Evolutionary conservation across 1,140 invertebrate genomes (phyloP).

Genomic region (Drosophila kurseongensis): DNA sequence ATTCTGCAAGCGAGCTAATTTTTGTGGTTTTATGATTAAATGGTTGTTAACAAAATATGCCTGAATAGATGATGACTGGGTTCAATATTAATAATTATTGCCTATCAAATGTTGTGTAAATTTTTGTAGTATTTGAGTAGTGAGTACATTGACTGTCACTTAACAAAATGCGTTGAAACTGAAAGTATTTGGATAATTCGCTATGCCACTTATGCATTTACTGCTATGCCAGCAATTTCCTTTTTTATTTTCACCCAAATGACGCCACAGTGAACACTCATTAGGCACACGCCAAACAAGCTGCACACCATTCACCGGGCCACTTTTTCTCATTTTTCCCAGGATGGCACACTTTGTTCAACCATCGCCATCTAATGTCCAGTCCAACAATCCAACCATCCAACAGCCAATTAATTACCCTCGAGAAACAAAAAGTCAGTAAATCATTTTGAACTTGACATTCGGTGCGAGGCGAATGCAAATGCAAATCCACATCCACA

Average conservation of each 20-base stretch:
- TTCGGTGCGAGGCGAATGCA: conserved; percentile 63
- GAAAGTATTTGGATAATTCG: conserved; percentile 6
- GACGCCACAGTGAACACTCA: conserved; percentile 28
- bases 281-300: conserved; percentile 49
- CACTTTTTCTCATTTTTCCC: conserved; percentile 9
- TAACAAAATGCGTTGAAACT: not conserved
- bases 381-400: conserved; percentile 19
- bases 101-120: not conserved
- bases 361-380: conserved; percentile 29
- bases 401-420: conserved; percentile 66
- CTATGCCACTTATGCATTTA: conserved; percentile 1
- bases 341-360: conserved; percentile 29
- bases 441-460: conserved; percentile 83
- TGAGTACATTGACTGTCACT: no score
- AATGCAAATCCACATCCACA: conserved; percentile 45
- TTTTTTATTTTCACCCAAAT: conserved; percentile 4
- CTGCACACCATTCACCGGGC: conserved; percentile 35
- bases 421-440: conserved; percentile 61
- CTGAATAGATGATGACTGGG: no score
- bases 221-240: not conserved
- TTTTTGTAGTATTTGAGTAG: no score
- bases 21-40: no score
- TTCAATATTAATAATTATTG: no score
- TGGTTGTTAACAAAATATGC: no score
- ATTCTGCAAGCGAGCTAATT: no score